Evolutionary conservation across 2,888 invertebrate species (phyloP).

Genomic region (Noctuana brunneofusca): DNA sequence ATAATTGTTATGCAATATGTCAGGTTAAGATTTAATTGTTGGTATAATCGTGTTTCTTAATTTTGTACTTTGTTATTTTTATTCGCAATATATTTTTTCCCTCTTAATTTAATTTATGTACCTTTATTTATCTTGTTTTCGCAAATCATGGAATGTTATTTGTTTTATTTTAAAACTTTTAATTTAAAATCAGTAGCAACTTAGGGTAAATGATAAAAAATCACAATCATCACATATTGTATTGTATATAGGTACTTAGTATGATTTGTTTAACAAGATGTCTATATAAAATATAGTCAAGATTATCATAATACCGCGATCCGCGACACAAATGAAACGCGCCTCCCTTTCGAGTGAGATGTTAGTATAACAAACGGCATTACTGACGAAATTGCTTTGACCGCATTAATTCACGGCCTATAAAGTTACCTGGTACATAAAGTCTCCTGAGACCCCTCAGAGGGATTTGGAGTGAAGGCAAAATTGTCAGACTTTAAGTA

Average conservation of each 20-base stretch:
- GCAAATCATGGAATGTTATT: no score
- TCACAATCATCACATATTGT: no score
- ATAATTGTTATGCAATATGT: not conserved
- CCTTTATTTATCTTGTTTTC: no score
- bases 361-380: constrained; percentile 53
- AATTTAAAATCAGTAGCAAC: no score
- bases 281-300: constrained; percentile 1
- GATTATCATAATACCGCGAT: not conserved
- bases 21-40: constrained; percentile 16
- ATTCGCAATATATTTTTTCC: no score
- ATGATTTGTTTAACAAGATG: no score
- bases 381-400: constrained; percentile 64
- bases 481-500: constrained; percentile 66
- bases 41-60: not conserved
- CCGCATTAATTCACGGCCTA: constrained; percentile 66
- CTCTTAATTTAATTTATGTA: no score
- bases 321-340: constrained; percentile 51
- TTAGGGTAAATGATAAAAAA: no score
- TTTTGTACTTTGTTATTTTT: no score
- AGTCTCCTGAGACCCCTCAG: constrained; percentile 58
- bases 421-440: constrained; percentile 72
- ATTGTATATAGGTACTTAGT: no score
- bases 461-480: constrained; percentile 62
- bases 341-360: constrained; percentile 51
- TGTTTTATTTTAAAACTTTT: no score